phyloP scores from a whole-genome alignment of 1,140 invertebrate species.

The Andricus grossulariae region DNA sequence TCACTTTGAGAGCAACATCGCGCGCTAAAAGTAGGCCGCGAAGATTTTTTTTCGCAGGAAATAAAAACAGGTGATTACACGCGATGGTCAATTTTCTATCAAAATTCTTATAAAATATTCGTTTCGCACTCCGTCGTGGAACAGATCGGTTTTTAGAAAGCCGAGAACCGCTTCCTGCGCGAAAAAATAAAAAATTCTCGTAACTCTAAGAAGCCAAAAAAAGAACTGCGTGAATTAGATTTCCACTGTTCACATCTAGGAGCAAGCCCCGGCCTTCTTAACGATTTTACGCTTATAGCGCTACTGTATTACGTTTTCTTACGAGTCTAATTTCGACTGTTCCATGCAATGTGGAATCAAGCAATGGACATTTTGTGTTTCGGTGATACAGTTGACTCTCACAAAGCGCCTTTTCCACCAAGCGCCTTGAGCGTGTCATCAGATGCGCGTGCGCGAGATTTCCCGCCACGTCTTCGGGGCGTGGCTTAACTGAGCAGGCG shows the following conservation, averaged over 20 bases:
- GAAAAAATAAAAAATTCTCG: not conserved
- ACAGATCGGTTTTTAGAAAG: constrained; percentile 44
- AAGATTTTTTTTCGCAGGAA: constrained; percentile 31
- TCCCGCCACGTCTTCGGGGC: no score
- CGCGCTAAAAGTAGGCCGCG: constrained; percentile 50
- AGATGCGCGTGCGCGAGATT: no score
- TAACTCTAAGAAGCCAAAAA: constrained; percentile 15
- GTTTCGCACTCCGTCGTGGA: constrained; percentile 51
- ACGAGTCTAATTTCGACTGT: not conserved
- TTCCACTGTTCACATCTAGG: constrained; percentile 33
- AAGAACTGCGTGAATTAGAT: constrained; percentile 35
- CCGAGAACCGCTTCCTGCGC: constrained; percentile 43
- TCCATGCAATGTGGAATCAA: not conserved
- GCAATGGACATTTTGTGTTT: not conserved
- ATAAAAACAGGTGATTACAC: not conserved
- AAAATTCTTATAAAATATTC: constrained; percentile 46
- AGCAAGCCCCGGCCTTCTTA: constrained; percentile 27
- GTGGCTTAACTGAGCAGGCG: no score
- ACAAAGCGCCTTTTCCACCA: no score
- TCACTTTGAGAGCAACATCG: constrained; percentile 44
- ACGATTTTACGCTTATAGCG: constrained; percentile 3
- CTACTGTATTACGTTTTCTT: not conserved
- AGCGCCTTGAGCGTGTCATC: no score
- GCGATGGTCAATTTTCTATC: not conserved
- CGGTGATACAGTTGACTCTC: no score